phyloP scores from a whole-genome alignment of 2,113 vertebrate species.

The Epinephelus fuscoguttatus region DNA sequence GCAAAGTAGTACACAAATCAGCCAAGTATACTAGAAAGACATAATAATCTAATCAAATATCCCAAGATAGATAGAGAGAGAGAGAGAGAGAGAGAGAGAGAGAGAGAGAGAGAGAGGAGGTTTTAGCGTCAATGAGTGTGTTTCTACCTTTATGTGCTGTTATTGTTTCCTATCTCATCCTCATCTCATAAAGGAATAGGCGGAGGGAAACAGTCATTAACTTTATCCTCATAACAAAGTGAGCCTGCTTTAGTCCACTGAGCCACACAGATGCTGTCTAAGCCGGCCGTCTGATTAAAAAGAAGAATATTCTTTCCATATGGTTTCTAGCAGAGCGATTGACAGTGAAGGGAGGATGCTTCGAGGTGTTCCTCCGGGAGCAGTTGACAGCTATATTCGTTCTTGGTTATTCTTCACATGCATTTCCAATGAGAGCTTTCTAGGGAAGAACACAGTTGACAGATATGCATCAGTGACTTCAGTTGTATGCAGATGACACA shows the following conservation, averaged over 20 bases:
- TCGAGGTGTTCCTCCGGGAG: slow-evolving; percentile 57
- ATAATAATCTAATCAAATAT: slow-evolving; percentile 16
- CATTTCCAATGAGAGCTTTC: slow-evolving; percentile 61
- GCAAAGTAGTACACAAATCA: background rate
- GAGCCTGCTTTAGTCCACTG: slow-evolving; percentile 9
- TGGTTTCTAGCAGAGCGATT: slow-evolving; percentile 30
- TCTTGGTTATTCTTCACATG: slow-evolving; percentile 60
- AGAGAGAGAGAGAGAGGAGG: background rate
- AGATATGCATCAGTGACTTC: slow-evolving; percentile 72
- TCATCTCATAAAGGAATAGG: slow-evolving; percentile 36
- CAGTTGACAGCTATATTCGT: slow-evolving; percentile 75
- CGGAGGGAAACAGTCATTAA: slow-evolving; percentile 16
- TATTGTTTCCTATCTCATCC: slow-evolving; percentile 47
- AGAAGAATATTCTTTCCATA: slow-evolving; percentile 42
- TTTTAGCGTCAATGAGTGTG: slow-evolving; percentile 1
- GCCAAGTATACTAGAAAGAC: background rate
- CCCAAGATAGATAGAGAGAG: background rate
- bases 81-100: background rate
- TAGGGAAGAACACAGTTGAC: slow-evolving; percentile 63
- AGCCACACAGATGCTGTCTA: slow-evolving; percentile 6
- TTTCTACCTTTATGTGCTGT: slow-evolving; percentile 18
- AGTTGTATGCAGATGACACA: slow-evolving; percentile 70
- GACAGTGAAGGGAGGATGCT: slow-evolving; percentile 45
- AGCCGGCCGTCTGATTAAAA: slow-evolving; percentile 45
- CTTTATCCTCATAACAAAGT: slow-evolving; percentile 34